These are phyloP conservation scores for Pseudoatta argentina DNA, from an alignment of 1,140 invertebrate species.

Conservation along the genomic window DNA sequence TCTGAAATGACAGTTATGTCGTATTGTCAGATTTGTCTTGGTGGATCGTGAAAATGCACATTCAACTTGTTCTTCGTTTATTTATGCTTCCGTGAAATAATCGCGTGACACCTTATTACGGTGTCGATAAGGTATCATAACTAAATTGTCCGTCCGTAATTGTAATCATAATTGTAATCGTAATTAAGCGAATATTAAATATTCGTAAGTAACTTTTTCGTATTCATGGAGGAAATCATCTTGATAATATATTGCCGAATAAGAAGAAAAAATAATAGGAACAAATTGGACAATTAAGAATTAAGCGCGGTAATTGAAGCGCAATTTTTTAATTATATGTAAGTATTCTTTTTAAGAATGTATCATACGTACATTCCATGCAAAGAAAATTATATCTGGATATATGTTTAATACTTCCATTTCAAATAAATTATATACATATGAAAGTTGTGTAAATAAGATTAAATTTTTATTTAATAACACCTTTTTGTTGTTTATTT, in stretches of 20 bases:
- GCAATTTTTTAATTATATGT: too few species aligned
- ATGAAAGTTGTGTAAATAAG: too few species aligned
- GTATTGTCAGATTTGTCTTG: conserved; percentile 55
- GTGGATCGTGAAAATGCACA: conserved; percentile 44
- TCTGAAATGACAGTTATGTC: conserved; percentile 56
- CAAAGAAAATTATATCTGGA: too few species aligned
- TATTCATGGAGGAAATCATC: neutral
- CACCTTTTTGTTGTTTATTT: too few species aligned
- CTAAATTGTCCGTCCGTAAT: neutral
- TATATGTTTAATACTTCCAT: too few species aligned
- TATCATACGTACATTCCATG: too few species aligned
- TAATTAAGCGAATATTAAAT: neutral
- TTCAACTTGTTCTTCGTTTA: conserved; percentile 38
- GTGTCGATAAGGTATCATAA: conserved; percentile 11
- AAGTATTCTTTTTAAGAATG: too few species aligned
- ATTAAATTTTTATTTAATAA: too few species aligned
- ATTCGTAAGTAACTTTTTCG: neutral
- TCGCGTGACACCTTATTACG: neutral
- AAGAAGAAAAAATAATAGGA: neutral
- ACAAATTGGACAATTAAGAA: too few species aligned
- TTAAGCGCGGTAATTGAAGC: too few species aligned
- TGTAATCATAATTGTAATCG: neutral
- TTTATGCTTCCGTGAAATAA: conserved; percentile 42
- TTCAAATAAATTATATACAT: too few species aligned
- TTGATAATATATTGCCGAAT: neutral